These are phyloP conservation scores for Drosophila rubida DNA, from an alignment of 2,888 invertebrate genomes.

Conservation along the genomic window DNA sequence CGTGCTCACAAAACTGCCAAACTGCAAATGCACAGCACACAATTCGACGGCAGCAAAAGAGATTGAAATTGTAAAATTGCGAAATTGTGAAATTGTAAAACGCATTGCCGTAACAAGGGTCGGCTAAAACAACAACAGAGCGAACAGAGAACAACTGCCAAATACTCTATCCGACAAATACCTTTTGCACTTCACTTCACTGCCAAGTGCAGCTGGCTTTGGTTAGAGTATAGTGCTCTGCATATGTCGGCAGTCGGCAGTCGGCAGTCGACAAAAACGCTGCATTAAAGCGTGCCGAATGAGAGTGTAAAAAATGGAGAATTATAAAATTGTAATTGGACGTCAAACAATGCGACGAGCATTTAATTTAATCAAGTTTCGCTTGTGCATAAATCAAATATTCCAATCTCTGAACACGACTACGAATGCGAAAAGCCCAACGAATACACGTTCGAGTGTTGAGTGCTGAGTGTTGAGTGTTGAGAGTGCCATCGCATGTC, in stretches of 20 bases:
- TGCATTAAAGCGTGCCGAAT: background rate
- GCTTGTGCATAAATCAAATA: conserved; percentile 47
- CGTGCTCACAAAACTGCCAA: background rate
- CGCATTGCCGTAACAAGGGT: conserved; percentile 4
- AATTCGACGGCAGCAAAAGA: conserved; percentile 21
- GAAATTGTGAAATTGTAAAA: conserved; percentile 3
- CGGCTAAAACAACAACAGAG: conserved; percentile 2
- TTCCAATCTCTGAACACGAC: conserved; percentile 20
- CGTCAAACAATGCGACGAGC: conserved; percentile 47
- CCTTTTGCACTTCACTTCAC: background rate
- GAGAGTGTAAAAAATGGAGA: background rate
- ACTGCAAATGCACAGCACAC: conserved; percentile 8
- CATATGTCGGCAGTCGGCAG: background rate
- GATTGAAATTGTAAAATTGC: conserved; percentile 15
- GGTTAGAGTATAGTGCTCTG: background rate
- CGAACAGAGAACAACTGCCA: background rate
- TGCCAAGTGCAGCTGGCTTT: background rate
- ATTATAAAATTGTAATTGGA: conserved; percentile 33
- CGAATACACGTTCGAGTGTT: no score
- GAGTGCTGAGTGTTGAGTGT: no score
- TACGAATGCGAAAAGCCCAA: background rate
- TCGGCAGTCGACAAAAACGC: background rate
- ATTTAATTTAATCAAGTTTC: conserved; percentile 62
- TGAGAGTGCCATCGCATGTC: background rate
- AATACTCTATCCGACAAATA: background rate